Evolutionary conservation across 2,797 vertebrate genomes (phyloP).

Genomic region (Tarsius wallacei): DNA sequence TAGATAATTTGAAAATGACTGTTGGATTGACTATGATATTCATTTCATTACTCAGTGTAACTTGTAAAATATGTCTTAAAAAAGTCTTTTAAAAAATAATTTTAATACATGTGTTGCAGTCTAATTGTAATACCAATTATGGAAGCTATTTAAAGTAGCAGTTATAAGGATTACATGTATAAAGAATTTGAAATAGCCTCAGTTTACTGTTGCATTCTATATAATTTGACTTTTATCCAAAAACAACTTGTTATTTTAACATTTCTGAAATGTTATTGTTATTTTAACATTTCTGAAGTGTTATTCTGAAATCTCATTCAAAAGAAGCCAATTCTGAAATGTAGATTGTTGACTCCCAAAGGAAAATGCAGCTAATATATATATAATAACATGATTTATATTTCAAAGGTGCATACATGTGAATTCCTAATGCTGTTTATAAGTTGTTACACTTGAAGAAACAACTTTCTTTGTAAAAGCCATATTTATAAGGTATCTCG

Average conservation of each 20-base stretch:
- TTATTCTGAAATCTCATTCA: too few relatives aligned
- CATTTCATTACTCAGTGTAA: neutral
- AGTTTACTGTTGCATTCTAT: neutral
- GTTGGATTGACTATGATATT: neutral
- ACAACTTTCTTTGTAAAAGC: neutral
- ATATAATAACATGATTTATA: rapidly evolving
- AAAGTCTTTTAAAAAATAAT: neutral
- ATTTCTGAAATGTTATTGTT: neutral
- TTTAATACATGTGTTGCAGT: neutral
- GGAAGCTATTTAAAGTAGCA: neutral
- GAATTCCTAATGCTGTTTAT: neutral
- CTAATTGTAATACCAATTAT: neutral
- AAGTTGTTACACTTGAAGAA: neutral
- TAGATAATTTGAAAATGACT: constrained; percentile 26
- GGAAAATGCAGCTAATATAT: neutral
- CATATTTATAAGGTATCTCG: neutral
- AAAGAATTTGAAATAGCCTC: neutral
- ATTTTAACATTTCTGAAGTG: too few relatives aligned
- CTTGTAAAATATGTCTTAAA: neutral
- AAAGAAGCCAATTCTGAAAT: too few relatives aligned
- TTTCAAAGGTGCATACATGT: neutral
- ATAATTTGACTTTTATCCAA: neutral
- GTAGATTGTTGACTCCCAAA: neutral
- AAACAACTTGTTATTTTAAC: neutral
- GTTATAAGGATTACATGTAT: neutral